A percentile compares a stretch with the other conserved stretches of the same genome.
Conservation (phyloP, 2,113 vertebrate genomes). For the Sylvilagus bachmani region DNA sequence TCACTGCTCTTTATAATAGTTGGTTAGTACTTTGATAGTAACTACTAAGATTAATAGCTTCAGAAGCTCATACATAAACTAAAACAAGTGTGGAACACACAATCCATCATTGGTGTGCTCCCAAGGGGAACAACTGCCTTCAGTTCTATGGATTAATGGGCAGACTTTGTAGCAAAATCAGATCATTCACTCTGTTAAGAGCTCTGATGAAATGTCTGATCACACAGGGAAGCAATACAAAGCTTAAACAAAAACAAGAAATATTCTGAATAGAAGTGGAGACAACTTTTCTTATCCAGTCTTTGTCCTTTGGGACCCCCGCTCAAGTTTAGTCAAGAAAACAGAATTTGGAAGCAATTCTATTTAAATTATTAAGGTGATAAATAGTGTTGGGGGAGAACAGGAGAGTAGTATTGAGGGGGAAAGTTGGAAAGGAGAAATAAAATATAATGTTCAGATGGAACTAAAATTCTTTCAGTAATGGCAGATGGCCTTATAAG, state of each 20-base stretch:
- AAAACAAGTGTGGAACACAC: neutral
- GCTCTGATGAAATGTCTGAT: neutral
- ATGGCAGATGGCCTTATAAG: neutral
- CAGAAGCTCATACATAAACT: neutral
- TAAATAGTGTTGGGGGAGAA: neutral
- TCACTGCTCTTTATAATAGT: neutral
- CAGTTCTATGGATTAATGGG: neutral
- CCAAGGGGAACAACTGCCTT: neutral
- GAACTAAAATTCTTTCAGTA: neutral
- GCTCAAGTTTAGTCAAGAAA: conserved; percentile 7
- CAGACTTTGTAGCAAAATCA: conserved; percentile 8
- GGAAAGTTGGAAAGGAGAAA: neutral
- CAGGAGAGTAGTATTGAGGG: neutral
- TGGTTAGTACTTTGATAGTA: neutral
- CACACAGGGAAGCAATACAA: neutral
- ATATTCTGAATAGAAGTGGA: neutral
- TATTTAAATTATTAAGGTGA: neutral
- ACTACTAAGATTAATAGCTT: neutral
- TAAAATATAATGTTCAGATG: neutral
- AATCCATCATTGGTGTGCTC: neutral
- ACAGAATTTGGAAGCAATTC: neutral
- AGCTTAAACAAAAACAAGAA: neutral
- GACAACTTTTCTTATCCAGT: neutral
- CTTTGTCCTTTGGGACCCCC: neutral
- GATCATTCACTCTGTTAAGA: neutral